A percentile compares a stretch with the other conserved stretches of the same genome.
phyloP scores from a whole-genome alignment of 1,140 invertebrate genomes.

The Aricia agestis region DNA sequence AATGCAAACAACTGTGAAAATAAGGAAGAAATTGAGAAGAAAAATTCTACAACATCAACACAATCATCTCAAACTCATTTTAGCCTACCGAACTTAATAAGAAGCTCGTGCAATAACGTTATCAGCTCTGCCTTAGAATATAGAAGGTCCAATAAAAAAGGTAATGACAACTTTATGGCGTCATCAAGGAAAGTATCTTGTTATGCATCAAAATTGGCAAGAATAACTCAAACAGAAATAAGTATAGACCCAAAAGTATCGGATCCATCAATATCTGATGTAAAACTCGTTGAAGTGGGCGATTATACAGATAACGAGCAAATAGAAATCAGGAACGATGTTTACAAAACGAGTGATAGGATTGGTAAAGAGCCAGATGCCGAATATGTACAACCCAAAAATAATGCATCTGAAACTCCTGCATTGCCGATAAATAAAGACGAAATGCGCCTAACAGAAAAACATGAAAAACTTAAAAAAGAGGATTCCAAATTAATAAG shows the following conservation, averaged over 20 bases:
- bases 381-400: background rate
- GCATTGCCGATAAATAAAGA: constrained; percentile 17
- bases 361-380: background rate
- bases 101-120: constrained; percentile 28
- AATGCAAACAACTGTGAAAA: background rate
- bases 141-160: constrained; percentile 21
- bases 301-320: constrained; percentile 4
- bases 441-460: constrained; percentile 17
- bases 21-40: constrained; percentile 13
- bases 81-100: constrained; percentile 33
- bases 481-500: constrained; percentile 20
- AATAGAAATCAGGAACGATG: background rate
- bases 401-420: background rate
- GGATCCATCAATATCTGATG: constrained; percentile 54
- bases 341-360: background rate
- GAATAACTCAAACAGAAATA: constrained; percentile 58
- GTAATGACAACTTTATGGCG: constrained; percentile 11
- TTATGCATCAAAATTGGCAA: constrained; percentile 45
- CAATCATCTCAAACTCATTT: constrained; percentile 59
- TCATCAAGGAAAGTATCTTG: constrained; percentile 22
- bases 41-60: constrained; percentile 33
- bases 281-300: constrained; percentile 49
- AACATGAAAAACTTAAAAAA: constrained; percentile 28
- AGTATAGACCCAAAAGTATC: constrained; percentile 62
- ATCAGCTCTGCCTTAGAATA: constrained; percentile 25